A percentile compares a stretch with the other conserved stretches of the same genome.
Evolutionary conservation across 2,888 invertebrate species (phyloP).

Genomic region (Bombyx huttoni): DNA sequence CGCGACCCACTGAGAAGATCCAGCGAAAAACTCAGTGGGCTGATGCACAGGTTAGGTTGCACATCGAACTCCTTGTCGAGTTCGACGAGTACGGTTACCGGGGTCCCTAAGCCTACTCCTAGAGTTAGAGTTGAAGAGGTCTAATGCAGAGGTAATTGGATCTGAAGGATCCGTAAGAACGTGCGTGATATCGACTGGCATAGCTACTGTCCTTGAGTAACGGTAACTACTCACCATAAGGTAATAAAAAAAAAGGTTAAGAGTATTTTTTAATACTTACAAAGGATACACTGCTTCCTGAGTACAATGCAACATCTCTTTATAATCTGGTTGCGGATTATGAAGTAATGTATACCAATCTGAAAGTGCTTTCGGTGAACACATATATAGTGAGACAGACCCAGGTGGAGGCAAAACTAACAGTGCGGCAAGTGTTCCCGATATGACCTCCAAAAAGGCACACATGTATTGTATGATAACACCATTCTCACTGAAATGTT

Average conservation of each 20-base stretch:
- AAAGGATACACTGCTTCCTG: conserved; percentile 98
- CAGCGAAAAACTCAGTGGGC: too few species aligned
- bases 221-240: not conserved
- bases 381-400: conserved; percentile 81
- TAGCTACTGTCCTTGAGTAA: not conserved
- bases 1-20: too few species aligned
- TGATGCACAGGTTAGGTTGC: too few species aligned
- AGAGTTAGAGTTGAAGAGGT: too few species aligned
- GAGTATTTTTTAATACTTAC: conserved; percentile 70
- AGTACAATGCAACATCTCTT: conserved; percentile 90
- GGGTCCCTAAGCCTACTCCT: too few species aligned
- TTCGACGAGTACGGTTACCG: too few species aligned
- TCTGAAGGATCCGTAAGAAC: too few species aligned
- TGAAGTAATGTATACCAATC: conserved; percentile 98
- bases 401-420: conserved; percentile 88
- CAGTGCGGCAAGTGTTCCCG: conserved; percentile 83
- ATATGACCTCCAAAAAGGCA: conserved; percentile 84
- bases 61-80: too few species aligned
- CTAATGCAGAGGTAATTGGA: too few species aligned
- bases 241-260: not conserved
- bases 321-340: conserved; percentile 95
- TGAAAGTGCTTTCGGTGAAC: conserved; percentile 83
- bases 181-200: too few species aligned
- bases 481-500: conserved; percentile 77
- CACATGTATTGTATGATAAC: conserved; percentile 84